Percentiles rank a stretch among this genome's conserved stretches.
These are phyloP conservation scores for Drosophila oshimai DNA, from an alignment of 1,140 invertebrate species.

Conservation along the genomic window DNA sequence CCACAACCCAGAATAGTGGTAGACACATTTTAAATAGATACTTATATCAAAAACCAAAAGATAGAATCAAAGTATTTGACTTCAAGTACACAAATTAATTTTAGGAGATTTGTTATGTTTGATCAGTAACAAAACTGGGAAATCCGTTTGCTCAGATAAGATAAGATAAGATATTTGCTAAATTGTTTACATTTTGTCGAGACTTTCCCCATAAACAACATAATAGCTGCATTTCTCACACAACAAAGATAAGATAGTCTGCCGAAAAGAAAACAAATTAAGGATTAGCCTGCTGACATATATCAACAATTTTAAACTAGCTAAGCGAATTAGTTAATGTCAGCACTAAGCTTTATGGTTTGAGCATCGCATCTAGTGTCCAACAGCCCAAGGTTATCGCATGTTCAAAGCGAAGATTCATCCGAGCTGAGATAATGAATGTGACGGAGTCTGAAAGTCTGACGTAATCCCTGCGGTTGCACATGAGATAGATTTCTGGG, in stretches of 20 bases:
- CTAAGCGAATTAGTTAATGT: neutral
- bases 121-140: neutral
- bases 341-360: neutral
- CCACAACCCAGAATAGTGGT: too few relatives aligned
- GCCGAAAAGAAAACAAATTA: neutral
- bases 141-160: neutral
- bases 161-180: neutral
- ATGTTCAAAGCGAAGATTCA: constrained; percentile 12
- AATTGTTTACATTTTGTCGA: neutral
- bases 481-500: neutral
- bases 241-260: constrained; percentile 7
- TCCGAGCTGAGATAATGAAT: constrained; percentile 8
- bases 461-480: constrained; percentile 26
- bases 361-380: neutral
- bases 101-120: too few relatives aligned
- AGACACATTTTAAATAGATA: too few relatives aligned
- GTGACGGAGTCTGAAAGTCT: neutral
- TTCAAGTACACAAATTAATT: too few relatives aligned
- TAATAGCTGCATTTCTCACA: neutral
- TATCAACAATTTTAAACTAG: constrained; percentile 3
- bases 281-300: neutral
- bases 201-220: neutral
- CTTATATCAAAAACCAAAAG: too few relatives aligned
- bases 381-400: constrained; percentile 6
- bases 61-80: too few relatives aligned